Evolutionary conservation across 2,797 vertebrate genomes (phyloP).

Genomic region (Taeniopygia guttata): DNA sequence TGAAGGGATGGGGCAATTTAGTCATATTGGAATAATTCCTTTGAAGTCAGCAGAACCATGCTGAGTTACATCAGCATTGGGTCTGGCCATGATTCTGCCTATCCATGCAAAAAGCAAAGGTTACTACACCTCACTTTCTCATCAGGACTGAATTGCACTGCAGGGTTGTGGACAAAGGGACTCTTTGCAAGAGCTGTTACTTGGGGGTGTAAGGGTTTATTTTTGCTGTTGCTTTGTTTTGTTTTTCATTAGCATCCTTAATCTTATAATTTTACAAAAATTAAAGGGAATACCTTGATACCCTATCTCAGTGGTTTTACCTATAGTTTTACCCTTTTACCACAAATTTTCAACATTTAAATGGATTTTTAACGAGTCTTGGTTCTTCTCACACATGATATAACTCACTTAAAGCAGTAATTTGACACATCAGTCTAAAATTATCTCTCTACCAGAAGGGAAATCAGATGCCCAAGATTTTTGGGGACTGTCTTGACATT

Average conservation of each 20-base stretch:
- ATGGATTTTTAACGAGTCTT: neutral
- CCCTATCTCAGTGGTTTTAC: neutral
- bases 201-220: neutral
- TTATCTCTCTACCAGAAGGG: slow-evolving; percentile 5
- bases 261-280: neutral
- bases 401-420: neutral
- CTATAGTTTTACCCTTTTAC: neutral
- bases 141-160: neutral
- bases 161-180: neutral
- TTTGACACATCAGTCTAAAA: slow-evolving; percentile 19
- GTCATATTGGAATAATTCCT: neutral
- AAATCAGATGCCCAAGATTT: slow-evolving; percentile 20
- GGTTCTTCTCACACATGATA: neutral
- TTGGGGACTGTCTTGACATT: neutral
- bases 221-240: neutral
- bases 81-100: neutral
- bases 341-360: neutral
- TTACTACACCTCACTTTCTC: neutral
- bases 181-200: neutral
- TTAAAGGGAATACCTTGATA: neutral
- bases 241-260: neutral
- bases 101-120: neutral
- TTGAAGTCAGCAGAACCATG: neutral
- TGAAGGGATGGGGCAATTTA: neutral
- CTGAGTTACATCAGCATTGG: neutral